A percentile compares a stretch with the other conserved stretches of the same genome.
These are phyloP conservation scores for Caenorhabditis afra DNA, from an alignment of 2,888 invertebrate genomes.

Conservation along the genomic window DNA sequence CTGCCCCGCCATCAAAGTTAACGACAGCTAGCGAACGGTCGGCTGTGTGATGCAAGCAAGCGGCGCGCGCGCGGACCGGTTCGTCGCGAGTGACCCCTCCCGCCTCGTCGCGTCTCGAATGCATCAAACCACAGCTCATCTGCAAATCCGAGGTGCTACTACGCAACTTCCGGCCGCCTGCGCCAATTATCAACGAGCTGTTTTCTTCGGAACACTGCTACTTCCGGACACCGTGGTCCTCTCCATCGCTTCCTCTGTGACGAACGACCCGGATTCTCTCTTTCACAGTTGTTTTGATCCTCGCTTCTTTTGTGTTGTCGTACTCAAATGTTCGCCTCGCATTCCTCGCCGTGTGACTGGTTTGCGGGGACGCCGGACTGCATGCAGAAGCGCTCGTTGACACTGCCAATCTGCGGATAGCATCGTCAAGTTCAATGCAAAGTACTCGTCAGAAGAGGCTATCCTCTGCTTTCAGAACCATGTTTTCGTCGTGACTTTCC, in stretches of 20 bases:
- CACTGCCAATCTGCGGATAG: constrained; percentile 18
- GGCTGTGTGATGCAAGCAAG: constrained; percentile 36
- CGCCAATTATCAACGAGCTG: constrained; percentile 14
- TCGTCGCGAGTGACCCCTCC: constrained; percentile 30
- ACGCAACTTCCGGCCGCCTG: constrained; percentile 33
- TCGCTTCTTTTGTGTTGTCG: constrained; percentile 23
- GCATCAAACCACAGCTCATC: constrained; percentile 30
- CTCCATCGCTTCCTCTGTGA: background rate
- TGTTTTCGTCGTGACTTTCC: background rate
- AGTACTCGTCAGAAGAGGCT: constrained; percentile 4
- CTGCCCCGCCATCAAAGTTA: constrained; percentile 8
- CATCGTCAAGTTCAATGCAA: constrained; percentile 8
- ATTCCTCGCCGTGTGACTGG: constrained; percentile 40
- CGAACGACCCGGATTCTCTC: background rate
- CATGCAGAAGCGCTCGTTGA: background rate
- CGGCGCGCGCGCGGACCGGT: constrained; percentile 14
- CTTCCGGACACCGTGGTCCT: constrained; percentile 29
- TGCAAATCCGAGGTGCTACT: constrained; percentile 18
- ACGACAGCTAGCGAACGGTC: constrained; percentile 7
- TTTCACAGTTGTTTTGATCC: constrained; percentile 28
- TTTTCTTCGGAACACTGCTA: constrained; percentile 11
- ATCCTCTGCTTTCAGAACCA: background rate
- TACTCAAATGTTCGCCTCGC: constrained; percentile 32
- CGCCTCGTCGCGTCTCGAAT: background rate
- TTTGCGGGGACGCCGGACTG: constrained; percentile 1